phyloP scores from a whole-genome alignment of 1,140 invertebrate species.

The Coboldia fuscipes region DNA sequence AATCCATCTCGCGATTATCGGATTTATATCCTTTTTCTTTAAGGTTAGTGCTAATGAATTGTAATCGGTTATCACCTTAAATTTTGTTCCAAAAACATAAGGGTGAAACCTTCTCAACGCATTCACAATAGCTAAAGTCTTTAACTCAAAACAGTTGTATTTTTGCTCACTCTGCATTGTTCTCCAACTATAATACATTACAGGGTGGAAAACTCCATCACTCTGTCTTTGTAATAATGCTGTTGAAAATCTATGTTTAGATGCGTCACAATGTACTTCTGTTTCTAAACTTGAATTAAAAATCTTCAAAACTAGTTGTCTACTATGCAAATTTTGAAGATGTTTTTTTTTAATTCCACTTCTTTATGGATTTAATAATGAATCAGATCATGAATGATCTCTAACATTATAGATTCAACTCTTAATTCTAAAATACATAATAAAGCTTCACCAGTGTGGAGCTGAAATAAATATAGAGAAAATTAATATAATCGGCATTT shows the following conservation, averaged over 20 bases:
- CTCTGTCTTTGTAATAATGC: constrained; percentile 8
- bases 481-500: no score
- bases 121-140: constrained; percentile 12
- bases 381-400: no score
- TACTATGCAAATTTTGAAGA: no score
- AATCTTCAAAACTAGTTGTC: constrained; percentile 9
- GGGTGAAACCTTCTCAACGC: constrained; percentile 11
- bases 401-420: no score
- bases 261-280: constrained; percentile 16
- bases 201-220: constrained; percentile 9
- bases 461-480: no score
- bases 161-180: constrained; percentile 11
- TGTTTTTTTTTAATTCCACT: no score
- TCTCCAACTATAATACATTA: constrained; percentile 15
- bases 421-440: no score
- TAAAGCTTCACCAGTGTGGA: no score
- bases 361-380: no score
- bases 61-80: constrained; percentile 22
- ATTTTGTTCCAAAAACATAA: constrained; percentile 23
- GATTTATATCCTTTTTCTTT: constrained; percentile 15
- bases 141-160: constrained; percentile 17
- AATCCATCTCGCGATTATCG: constrained; percentile 16
- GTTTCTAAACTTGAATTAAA: constrained; percentile 8
- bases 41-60: constrained; percentile 17
- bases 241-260: constrained; percentile 9